Conservation (phyloP, 2,888 invertebrate genomes). For the Exocentrus adspersus region DNA sequence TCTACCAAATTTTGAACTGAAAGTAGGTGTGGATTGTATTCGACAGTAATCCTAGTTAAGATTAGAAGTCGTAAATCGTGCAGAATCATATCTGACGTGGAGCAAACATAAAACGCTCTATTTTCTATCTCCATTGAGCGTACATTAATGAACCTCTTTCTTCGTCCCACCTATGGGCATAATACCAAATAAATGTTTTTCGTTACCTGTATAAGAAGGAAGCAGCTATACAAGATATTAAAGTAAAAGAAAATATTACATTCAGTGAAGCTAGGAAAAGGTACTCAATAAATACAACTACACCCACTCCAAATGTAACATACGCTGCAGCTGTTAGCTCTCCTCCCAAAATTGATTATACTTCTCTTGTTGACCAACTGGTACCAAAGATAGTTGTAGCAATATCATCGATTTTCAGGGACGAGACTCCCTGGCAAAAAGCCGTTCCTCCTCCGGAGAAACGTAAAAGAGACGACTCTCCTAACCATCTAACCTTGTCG, state of each 20-base stretch:
- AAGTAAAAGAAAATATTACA: neutral
- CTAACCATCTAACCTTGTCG: neutral
- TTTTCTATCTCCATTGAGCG: no score
- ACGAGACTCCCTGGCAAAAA: neutral
- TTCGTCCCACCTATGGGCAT: no score
- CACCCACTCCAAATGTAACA: neutral
- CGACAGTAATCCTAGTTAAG: no score
- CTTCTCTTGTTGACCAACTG: neutral
- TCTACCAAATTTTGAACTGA: no score
- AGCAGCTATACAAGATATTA: neutral
- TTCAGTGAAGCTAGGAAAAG: neutral
- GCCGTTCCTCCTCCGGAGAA: neutral
- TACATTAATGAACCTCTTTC: no score
- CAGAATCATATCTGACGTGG: no score
- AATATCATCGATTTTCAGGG: neutral
- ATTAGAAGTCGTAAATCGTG: no score
- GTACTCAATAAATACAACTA: neutral
- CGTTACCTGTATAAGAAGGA: slow-evolving; percentile 3
- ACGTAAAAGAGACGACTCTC: neutral
- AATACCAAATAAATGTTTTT: no score
- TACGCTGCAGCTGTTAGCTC: neutral
- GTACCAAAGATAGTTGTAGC: neutral
- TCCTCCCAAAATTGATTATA: neutral
- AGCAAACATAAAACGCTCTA: no score
- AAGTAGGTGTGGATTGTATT: no score